A percentile compares a stretch with the other conserved stretches of the same genome.
These are phyloP conservation scores for Pteria penguin DNA, from an alignment of 2,888 invertebrate genomes.

Conservation along the genomic window DNA sequence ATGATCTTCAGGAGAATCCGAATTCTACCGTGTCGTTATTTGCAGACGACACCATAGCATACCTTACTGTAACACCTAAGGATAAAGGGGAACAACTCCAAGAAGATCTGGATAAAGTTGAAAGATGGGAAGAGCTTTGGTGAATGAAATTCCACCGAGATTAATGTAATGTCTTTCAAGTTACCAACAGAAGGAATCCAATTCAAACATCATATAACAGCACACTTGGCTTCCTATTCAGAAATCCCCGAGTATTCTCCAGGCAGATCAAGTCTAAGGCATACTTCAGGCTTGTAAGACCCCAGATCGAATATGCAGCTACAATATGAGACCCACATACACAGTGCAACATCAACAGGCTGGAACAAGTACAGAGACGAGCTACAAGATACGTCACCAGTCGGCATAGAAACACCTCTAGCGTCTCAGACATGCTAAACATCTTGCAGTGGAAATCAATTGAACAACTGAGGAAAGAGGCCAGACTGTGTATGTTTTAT, in stretches of 20 bases:
- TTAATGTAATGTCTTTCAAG: neutral
- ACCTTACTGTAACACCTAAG: neutral
- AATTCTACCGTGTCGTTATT: slow-evolving; percentile 3
- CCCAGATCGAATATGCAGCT: neutral
- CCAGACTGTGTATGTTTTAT: neutral
- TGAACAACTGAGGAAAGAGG: neutral
- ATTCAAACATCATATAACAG: neutral
- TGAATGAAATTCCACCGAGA: slow-evolving; percentile 15
- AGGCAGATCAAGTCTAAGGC: neutral
- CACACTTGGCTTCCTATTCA: neutral
- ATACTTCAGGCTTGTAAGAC: neutral
- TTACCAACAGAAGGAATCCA: neutral
- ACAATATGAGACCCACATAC: neutral
- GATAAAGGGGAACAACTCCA: slow-evolving; percentile 1
- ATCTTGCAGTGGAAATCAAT: neutral
- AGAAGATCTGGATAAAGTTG: slow-evolving; percentile 7
- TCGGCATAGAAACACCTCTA: neutral
- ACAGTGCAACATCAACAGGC: neutral
- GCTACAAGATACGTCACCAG: neutral
- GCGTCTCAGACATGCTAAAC: neutral
- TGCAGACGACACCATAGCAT: slow-evolving; percentile 6
- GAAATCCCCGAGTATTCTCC: neutral
- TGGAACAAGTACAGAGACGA: neutral
- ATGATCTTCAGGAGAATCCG: slow-evolving; percentile 17
- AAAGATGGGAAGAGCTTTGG: slow-evolving; percentile 3